Evolutionary conservation across 2,797 vertebrate species (phyloP).

Genomic region (Phrynocephalus forsythii): DNA sequence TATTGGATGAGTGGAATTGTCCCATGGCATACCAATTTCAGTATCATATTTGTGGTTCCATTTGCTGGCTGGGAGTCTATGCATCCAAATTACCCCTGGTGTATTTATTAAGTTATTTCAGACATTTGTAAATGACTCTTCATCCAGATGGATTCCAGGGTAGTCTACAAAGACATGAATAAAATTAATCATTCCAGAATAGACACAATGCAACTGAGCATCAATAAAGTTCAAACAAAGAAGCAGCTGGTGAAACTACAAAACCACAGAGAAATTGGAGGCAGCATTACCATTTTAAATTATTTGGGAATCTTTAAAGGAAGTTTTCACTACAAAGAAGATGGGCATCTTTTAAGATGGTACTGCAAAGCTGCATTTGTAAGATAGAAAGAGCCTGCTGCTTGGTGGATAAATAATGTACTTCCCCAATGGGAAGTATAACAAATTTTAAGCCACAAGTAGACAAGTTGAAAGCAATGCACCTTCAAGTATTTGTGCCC

Average conservation of each 20-base stretch:
- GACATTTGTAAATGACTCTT: not conserved
- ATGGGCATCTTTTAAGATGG: not conserved
- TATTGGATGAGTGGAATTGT: slow-evolving; percentile 33
- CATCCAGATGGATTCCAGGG: not conserved
- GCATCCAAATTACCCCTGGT: slow-evolving; percentile 59
- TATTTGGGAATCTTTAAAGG: not conserved
- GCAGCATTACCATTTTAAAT: not conserved
- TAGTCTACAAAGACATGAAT: not conserved
- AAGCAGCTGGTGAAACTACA: not conserved
- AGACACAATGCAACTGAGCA: not conserved
- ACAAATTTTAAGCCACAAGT: not conserved
- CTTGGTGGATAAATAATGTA: not conserved
- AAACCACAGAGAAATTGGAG: not conserved
- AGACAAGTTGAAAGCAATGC: too few relatives aligned
- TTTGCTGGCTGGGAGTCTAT: slow-evolving; percentile 53
- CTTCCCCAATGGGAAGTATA: too few relatives aligned
- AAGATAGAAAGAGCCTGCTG: not conserved
- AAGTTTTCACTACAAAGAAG: too few relatives aligned
- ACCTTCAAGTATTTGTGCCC: not conserved
- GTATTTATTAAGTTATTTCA: not conserved
- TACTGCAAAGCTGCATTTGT: not conserved
- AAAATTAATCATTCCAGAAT: not conserved
- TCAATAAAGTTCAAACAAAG: not conserved
- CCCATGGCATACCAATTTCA: slow-evolving; percentile 55
- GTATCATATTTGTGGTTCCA: slow-evolving; percentile 48